phyloP scores from a whole-genome alignment of 2,888 invertebrate species.

The Hoplodrina blanda region DNA sequence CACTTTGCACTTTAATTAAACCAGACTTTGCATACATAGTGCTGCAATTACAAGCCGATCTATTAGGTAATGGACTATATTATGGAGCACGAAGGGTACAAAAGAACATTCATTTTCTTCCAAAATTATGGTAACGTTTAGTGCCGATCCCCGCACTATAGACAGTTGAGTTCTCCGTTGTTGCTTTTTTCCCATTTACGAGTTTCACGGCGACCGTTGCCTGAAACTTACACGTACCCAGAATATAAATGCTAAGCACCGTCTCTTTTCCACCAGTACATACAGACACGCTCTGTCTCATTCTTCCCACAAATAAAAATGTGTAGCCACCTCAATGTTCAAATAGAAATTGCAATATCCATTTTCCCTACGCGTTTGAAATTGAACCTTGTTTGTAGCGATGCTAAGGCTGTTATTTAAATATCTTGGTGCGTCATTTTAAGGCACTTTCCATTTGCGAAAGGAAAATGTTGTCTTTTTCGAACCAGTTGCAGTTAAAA shows the following conservation, averaged over 20 bases:
- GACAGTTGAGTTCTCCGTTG: constrained; percentile 88
- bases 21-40: constrained; percentile 38
- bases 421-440: constrained; percentile 57
- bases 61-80: constrained; percentile 23
- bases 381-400: constrained; percentile 69
- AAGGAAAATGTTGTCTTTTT: constrained; percentile 89
- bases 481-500: constrained; percentile 89
- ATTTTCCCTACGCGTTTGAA: constrained; percentile 72
- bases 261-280: constrained; percentile 74
- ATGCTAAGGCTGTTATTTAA: constrained; percentile 69
- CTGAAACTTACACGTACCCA: constrained; percentile 91
- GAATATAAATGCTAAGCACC: constrained; percentile 88
- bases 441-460: constrained; percentile 72
- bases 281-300: constrained; percentile 73
- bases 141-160: constrained; percentile 82
- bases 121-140: constrained; percentile 65
- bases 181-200: constrained; percentile 91
- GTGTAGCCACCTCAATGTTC: constrained; percentile 87
- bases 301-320: constrained; percentile 89
- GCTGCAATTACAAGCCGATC: constrained; percentile 32
- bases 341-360: constrained; percentile 87
- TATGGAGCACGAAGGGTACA: background rate
- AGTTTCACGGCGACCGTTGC: constrained; percentile 91
- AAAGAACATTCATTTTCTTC: constrained; percentile 24
- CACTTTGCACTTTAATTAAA: constrained; percentile 54